A percentile compares a stretch with the other conserved stretches of the same genome.
These are phyloP conservation scores for Dysmachus trigonus DNA, from an alignment of 2,888 invertebrate species.

Conservation along the genomic window DNA sequence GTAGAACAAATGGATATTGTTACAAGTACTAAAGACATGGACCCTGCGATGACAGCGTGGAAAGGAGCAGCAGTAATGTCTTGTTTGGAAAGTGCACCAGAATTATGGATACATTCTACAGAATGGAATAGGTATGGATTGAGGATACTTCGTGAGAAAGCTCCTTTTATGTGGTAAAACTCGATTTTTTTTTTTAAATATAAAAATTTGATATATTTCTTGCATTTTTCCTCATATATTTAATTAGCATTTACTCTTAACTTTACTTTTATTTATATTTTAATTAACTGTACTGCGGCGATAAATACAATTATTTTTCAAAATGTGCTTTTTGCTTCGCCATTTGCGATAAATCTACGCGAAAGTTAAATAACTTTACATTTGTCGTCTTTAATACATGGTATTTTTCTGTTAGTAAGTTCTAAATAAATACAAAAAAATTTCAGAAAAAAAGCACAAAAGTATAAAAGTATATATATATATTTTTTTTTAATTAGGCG, in stretches of 20 bases:
- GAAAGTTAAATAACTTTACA: conserved; percentile 40
- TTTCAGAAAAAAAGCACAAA: neutral
- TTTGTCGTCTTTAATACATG: conserved; percentile 23
- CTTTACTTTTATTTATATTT: conserved; percentile 17
- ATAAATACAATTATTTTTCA: conserved; percentile 36
- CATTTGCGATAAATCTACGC: conserved; percentile 10
- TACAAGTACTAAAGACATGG: conserved; percentile 90
- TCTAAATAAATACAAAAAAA: conserved; percentile 35
- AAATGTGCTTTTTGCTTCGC: conserved; percentile 29
- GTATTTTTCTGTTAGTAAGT: conserved; percentile 34
- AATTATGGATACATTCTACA: conserved; percentile 85
- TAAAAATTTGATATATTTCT: conserved; percentile 46
- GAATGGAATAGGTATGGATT: conserved; percentile 91
- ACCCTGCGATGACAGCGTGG: conserved; percentile 90
- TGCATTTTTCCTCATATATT: conserved; percentile 38
- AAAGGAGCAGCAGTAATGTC: conserved; percentile 95
- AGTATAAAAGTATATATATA: conserved; percentile 17
- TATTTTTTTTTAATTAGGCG: conserved; percentile 24
- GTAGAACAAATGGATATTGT: conserved; percentile 86
- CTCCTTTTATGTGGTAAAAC: conserved; percentile 85
- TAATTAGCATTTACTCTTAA: conserved; percentile 28
- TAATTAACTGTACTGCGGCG: conserved; percentile 17
- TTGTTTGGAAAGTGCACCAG: conserved; percentile 90
- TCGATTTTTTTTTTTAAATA: conserved; percentile 17
- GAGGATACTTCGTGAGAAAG: conserved; percentile 85